Conservation (phyloP, 2,113 vertebrate genomes). For the Corvus moneduloides region DNA sequence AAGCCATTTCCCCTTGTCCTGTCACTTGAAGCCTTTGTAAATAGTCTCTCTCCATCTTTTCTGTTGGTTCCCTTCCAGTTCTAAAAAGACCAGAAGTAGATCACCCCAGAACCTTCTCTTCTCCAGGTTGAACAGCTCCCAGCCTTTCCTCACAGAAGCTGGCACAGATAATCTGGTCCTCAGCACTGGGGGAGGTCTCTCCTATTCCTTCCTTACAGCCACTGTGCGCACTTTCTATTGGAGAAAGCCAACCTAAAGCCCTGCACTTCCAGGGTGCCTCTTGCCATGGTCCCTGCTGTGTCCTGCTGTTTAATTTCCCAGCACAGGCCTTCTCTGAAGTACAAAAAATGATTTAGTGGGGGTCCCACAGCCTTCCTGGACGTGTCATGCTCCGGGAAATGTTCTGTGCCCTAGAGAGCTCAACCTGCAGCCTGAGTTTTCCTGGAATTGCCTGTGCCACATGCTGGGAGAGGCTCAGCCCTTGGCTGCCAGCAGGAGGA, state of each 20-base stretch:
- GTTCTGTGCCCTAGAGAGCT: rapidly evolving
- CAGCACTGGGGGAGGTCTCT: rapidly evolving
- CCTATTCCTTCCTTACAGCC: rapidly evolving
- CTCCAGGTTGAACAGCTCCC: not conserved
- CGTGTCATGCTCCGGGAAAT: too few relatives aligned
- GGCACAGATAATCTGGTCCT: too few relatives aligned
- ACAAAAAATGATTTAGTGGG: not conserved
- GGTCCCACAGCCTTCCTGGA: not conserved
- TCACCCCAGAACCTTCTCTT: not conserved
- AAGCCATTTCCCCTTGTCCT: not conserved
- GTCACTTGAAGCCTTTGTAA: not conserved
- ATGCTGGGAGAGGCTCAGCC: not conserved
- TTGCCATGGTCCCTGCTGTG: not conserved
- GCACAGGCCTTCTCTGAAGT: not conserved
- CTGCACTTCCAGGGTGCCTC: rapidly evolving
- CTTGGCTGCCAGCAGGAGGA: not conserved
- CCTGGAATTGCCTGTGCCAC: not conserved
- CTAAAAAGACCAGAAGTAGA: rapidly evolving
- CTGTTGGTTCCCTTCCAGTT: not conserved
- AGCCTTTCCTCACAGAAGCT: not conserved
- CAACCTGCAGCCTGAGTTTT: rapidly evolving
- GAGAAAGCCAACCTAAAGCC: rapidly evolving
- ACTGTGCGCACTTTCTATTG: rapidly evolving
- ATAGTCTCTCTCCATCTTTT: not conserved
- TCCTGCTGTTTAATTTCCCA: not conserved